Evolutionary conservation across 2,797 vertebrate genomes (phyloP).

Genomic region (Anas acuta): DNA sequence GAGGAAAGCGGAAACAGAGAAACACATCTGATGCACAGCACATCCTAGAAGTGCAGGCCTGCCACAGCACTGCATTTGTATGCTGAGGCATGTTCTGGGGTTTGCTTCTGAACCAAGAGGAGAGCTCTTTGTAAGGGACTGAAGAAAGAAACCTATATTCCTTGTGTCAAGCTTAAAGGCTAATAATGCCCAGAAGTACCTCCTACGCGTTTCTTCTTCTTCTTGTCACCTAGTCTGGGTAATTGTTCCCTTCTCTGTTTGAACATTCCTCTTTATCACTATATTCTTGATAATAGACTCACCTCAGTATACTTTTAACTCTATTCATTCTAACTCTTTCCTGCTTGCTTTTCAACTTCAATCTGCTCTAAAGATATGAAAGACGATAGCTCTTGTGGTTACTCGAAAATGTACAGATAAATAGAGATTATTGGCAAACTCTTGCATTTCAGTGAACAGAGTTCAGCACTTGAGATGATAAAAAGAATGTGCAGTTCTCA

Average conservation of each 20-base stretch:
- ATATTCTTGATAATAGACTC: not conserved
- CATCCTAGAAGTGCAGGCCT: not conserved
- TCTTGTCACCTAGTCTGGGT: not conserved
- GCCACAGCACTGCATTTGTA: accelerated
- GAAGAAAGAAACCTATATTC: not conserved
- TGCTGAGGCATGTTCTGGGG: not conserved
- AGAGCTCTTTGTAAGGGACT: not conserved
- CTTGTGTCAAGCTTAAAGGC: not conserved
- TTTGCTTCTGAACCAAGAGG: not conserved
- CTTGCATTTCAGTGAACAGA: not conserved
- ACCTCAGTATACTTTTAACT: not conserved
- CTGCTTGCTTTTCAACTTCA: not conserved
- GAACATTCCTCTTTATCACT: not conserved
- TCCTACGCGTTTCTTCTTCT: not conserved
- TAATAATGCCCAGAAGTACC: not conserved
- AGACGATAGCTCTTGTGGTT: not conserved
- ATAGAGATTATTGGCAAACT: not conserved
- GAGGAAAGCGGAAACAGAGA: not conserved
- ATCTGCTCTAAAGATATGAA: not conserved
- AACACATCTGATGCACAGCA: not conserved
- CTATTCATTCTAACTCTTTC: not conserved
- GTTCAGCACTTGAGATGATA: not conserved
- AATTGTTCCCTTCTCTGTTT: not conserved
- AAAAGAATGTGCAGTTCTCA: not conserved
- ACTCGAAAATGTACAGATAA: not conserved